Evolutionary conservation across 2,888 invertebrate species (phyloP), one percentile per base, ranked within the genome.

Genomic region (Tetanocera ferruginea): DNA sequence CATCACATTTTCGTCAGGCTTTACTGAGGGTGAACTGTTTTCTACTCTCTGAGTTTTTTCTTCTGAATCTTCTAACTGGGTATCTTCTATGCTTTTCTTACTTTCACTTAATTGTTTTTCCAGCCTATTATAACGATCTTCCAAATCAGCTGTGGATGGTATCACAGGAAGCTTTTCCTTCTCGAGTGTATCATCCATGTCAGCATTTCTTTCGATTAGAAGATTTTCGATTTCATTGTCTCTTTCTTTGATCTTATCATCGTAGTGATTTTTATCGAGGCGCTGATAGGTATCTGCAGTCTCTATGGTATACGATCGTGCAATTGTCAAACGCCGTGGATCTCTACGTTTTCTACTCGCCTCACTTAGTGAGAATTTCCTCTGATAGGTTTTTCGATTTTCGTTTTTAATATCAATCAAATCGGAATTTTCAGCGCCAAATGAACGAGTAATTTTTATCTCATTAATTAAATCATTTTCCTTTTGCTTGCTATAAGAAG

Each of bases 291-390:
- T 52, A 14, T 86, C 85, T 64, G 87, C 87, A 67, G 86, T 82
- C 17, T 87, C 87, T 23, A 88, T 84, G 3, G 88, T 87, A 5
- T 86, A 83, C 0, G 86, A 86, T 70, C 86, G 82, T 3, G 87
- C 85, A 3, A 87, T 78, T 0, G 87, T 87, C 19, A 85, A 82
- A 0, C 88, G 83, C 9, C 87, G 79, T 0, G 87, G 87, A 83
- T 87, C 86, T 31, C 84, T 80, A 51, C 88, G 83, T 17, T 87
- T 87, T 0, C 83, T 82, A 49, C 80, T 81, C 37, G 83, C 80
- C 70, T 74, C 80, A 31, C 73, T 84, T 1, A 83, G 49, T 8
- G 81, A 51, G 0, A 77, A 60, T 14, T 79, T 77, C 67, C 76
- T 75, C 0, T 57, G 52, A 37, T 72, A 64, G 34, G 49, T 52